Percentiles rank a stretch among this genome's conserved stretches.
These are phyloP conservation scores for Arrhopalites spinosus DNA, from an alignment of 2,888 invertebrate species.

Conservation along the genomic window DNA sequence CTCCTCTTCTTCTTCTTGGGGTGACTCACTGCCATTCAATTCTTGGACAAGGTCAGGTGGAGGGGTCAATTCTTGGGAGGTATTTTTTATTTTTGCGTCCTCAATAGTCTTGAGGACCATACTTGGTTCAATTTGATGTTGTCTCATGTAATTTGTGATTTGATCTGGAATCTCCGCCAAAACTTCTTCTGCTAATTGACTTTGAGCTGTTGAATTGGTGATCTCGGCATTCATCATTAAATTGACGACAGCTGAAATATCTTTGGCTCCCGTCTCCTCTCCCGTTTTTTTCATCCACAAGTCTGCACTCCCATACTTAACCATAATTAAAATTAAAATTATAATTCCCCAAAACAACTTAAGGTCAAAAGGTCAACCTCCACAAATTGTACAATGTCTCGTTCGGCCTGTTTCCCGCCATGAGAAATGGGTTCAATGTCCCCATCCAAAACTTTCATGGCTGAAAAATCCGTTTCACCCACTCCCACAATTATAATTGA, in stretches of 20 bases:
- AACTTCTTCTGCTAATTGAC: constrained; percentile 64
- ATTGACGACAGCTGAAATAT: no score
- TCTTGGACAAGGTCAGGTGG: no score
- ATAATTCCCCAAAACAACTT: no score
- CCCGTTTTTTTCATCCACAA: constrained; percentile 40
- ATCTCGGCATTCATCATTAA: constrained; percentile 22
- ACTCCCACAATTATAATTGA: constrained; percentile 68
- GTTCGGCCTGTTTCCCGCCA: constrained; percentile 60
- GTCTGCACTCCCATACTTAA: constrained; percentile 57
- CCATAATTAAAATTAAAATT: not conserved
- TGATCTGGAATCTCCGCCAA: constrained; percentile 58
- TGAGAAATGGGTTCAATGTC: constrained; percentile 58
- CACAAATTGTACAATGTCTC: constrained; percentile 68
- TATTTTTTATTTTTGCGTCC: no score
- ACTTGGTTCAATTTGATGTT: constrained; percentile 60
- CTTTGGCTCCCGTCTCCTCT: no score
- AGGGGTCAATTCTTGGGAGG: no score
- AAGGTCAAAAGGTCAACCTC: no score
- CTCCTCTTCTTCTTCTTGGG: no score
- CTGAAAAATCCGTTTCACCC: constrained; percentile 63
- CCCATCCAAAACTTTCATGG: constrained; percentile 65
- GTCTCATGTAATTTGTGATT: constrained; percentile 61
- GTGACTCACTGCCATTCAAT: no score
- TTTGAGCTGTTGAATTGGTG: constrained; percentile 46
- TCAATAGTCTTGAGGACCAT: no score